Percentiles rank a stretch among this genome's conserved stretches.
Conservation (phyloP, 2,113 vertebrate species). For the Pluvianellus socialis region DNA sequence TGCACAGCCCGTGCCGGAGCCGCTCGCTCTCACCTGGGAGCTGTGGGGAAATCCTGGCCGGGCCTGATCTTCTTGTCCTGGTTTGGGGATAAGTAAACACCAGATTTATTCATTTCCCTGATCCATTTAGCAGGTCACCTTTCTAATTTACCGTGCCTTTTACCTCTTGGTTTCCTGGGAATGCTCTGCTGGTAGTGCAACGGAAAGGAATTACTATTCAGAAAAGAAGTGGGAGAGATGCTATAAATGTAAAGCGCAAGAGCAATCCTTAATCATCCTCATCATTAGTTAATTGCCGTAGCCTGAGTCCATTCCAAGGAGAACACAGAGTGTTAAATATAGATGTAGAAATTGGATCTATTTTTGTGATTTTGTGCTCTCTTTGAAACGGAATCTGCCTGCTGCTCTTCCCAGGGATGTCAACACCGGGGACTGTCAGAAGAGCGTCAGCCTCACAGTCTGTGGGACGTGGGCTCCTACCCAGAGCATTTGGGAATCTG, state of each 20-base stretch:
- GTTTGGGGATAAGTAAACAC: background rate
- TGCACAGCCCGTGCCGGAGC: background rate
- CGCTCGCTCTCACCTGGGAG: background rate
- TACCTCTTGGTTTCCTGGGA: background rate
- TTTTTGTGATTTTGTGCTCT: background rate
- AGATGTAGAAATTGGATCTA: background rate
- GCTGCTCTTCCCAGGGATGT: background rate
- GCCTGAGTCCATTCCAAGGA: constrained; percentile 5
- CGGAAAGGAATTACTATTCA: constrained; percentile 2
- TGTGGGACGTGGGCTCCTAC: background rate
- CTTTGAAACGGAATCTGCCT: background rate
- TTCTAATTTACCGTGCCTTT: background rate
- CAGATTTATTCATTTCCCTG: background rate
- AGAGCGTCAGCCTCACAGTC: background rate
- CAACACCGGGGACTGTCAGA: background rate
- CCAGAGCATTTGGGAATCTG: background rate
- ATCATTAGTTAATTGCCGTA: constrained; percentile 46
- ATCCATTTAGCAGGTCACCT: background rate
- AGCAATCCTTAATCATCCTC: constrained; percentile 54
- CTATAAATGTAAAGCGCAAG: background rate
- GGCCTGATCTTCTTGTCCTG: background rate
- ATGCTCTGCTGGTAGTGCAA: background rate
- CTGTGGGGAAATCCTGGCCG: background rate
- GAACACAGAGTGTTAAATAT: constrained; percentile 48
- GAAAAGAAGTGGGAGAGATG: constrained; percentile 33